Percentiles rank a stretch among this genome's conserved stretches.
Evolutionary conservation across 2,113 vertebrate species (phyloP).

Genomic region (Tragelaphus scriptus): DNA sequence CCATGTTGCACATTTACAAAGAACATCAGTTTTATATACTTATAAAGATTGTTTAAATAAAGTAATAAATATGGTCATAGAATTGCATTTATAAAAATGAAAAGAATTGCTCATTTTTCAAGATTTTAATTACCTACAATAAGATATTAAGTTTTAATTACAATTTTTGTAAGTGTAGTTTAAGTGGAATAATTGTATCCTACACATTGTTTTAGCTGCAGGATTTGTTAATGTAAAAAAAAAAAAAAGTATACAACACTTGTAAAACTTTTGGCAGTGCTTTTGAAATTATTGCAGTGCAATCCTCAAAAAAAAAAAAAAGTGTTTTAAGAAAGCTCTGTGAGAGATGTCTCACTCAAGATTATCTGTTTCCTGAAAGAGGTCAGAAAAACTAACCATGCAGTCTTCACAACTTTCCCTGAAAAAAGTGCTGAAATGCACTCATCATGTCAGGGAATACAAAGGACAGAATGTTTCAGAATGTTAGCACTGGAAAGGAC

Average conservation of each 20-base stretch:
- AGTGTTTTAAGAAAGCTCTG: neutral
- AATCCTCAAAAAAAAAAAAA: neutral
- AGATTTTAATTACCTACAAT: neutral
- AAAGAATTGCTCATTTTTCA: neutral
- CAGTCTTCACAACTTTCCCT: neutral
- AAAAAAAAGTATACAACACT: no score
- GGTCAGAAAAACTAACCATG: fast-evolving
- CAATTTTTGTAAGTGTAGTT: no score
- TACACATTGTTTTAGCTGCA: neutral
- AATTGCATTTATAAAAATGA: neutral
- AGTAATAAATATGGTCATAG: neutral
- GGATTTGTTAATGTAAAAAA: neutral
- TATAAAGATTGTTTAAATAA: neutral
- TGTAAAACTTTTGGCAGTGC: neutral
- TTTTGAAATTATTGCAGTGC: neutral
- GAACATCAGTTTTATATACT: no score
- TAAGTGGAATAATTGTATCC: no score
- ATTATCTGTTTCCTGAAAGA: neutral
- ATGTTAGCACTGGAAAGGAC: neutral
- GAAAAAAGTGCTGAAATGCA: neutral
- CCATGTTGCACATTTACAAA: no score
- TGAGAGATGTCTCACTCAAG: neutral
- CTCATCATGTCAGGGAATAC: neutral
- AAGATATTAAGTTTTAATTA: no score
- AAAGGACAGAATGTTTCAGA: neutral